Percentiles rank a stretch among this genome's conserved stretches.
phyloP scores from a whole-genome alignment of 2,113 vertebrate genomes.

The Aphyosemion australe region DNA sequence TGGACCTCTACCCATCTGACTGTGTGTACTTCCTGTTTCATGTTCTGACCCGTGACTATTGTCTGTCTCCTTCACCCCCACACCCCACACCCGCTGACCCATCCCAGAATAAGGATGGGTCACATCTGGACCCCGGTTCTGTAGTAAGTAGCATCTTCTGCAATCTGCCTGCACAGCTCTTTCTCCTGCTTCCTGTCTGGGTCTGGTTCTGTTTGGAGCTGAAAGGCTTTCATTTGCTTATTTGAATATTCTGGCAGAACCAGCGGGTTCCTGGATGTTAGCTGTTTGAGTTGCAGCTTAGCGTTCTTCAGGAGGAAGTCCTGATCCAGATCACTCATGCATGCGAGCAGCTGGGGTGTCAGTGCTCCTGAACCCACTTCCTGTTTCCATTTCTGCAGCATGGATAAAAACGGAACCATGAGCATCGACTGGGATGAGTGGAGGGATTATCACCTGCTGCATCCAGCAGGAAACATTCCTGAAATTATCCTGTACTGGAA shows the following conservation, averaged over 20 bases:
- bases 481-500: constrained; percentile 99
- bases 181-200: neutral
- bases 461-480: constrained; percentile 92
- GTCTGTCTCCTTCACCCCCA: constrained; percentile 45
- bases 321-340: constrained; percentile 4
- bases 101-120: constrained; percentile 93
- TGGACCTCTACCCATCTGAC: too few relatives aligned
- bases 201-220: neutral
- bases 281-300: constrained; percentile 7
- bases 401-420: constrained; percentile 97
- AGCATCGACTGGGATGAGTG: constrained; percentile 97
- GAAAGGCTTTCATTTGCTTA: neutral
- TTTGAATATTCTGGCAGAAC: neutral
- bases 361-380: neutral
- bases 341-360: constrained; percentile 30
- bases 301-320: neutral
- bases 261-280: neutral
- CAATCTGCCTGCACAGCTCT: constrained; percentile 41
- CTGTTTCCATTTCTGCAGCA: constrained; percentile 73
- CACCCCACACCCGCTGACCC: constrained; percentile 35
- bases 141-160: constrained; percentile 90
- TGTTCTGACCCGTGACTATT: neutral
- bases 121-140: constrained; percentile 94
- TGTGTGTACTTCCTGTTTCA: too few relatives aligned
- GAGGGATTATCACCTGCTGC: constrained; percentile 93